A percentile compares a stretch with the other conserved stretches of the same genome.
phyloP scores from a whole-genome alignment of 2,888 invertebrate species.

The Rhogogaster chlorosoma region DNA sequence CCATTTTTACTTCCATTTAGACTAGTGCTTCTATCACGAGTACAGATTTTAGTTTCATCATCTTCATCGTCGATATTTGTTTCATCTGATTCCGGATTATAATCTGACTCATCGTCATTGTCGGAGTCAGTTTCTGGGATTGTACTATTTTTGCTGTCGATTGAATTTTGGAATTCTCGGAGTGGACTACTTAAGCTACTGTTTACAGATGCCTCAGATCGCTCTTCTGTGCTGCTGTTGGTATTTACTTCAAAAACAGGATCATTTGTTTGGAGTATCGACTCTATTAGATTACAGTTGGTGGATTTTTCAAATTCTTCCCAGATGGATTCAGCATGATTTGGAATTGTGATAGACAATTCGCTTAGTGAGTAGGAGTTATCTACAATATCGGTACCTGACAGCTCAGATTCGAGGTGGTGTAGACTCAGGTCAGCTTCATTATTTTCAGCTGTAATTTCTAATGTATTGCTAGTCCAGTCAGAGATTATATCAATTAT shows the following conservation, averaged over 20 bases:
- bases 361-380: not conserved
- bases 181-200: not conserved
- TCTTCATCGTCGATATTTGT: not conserved
- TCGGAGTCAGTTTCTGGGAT: not conserved
- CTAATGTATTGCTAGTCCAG: not conserved
- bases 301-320: not conserved
- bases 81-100: constrained; percentile 9
- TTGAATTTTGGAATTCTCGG: not conserved
- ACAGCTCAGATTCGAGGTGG: not conserved
- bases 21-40: not conserved
- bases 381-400: not conserved
- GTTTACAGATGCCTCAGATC: not conserved
- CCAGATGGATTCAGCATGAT: not conserved
- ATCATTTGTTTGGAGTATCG: not conserved
- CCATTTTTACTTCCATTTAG: not conserved
- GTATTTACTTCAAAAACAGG: not conserved
- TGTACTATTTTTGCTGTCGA: not conserved
- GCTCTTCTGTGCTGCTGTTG: not conserved
- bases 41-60: not conserved
- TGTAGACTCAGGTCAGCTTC: not conserved
- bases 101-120: constrained; percentile 2
- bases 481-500: not conserved
- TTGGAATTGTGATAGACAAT: not conserved
- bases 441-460: not conserved
- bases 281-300: not conserved